These are phyloP conservation scores for Phalloptychus januarius DNA, from an alignment of 2,797 vertebrate genomes.

Conservation along the genomic window DNA sequence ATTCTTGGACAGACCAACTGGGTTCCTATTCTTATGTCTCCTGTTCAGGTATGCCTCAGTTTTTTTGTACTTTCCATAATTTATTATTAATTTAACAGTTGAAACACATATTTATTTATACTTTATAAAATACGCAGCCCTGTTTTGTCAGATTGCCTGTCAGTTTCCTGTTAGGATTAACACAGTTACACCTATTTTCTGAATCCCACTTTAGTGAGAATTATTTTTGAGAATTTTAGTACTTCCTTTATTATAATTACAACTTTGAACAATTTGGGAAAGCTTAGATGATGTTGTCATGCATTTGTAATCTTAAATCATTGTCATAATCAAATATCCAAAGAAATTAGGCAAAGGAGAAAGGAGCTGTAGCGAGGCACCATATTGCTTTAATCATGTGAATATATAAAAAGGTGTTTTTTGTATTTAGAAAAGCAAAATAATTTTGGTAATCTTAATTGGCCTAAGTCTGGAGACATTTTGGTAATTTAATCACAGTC, in stretches of 20 bases:
- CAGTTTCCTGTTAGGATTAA: neutral
- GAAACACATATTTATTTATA: neutral
- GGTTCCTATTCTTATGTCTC: neutral
- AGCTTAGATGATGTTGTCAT: too few species aligned
- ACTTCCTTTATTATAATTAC: neutral
- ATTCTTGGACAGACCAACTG: neutral
- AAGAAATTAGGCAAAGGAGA: too few species aligned
- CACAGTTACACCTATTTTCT: neutral
- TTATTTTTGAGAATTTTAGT: neutral
- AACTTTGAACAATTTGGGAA: too few species aligned
- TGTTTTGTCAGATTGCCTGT: neutral
- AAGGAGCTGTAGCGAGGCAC: too few species aligned
- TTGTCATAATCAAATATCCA: too few species aligned
- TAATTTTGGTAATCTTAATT: neutral
- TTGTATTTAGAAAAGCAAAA: neutral
- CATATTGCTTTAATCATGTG: neutral
- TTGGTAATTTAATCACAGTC: neutral
- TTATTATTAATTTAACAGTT: neutral
- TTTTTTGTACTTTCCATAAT: neutral
- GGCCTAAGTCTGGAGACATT: neutral
- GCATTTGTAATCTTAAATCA: too few species aligned
- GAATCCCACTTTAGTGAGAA: neutral
- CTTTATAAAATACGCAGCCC: neutral
- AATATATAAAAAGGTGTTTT: neutral
- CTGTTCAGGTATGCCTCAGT: neutral